Evolutionary conservation across 2,888 invertebrate species (phyloP), one percentile per base, ranked within the genome.

Genomic region (Tetrapedia diversipes): DNA sequence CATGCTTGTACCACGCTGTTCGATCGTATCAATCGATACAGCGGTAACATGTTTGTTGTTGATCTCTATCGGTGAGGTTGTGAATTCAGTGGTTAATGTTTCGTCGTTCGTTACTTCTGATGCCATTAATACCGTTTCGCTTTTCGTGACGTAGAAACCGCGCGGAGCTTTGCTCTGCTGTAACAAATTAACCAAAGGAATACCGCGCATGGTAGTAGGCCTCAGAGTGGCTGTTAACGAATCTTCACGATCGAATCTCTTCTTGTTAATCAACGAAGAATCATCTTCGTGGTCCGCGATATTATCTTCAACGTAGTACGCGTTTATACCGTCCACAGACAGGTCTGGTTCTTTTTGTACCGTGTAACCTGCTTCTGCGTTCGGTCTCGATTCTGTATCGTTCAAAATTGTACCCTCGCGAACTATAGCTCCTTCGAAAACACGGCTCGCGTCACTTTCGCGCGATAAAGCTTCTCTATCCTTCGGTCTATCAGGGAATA

Each of bases 191-290:
- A 27, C 24, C 0, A 81, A 29, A 37, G 76, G 76, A 19, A 71
- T 75, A 14, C 85, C 86, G 24, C 84, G 74, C 53, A 86, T 79
- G 0, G 87, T 88, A 1, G 87, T 87, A 11, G 83, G 76, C 45
- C 49, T 81, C 0, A 81, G 24, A 0, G 81, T 74, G 6, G 74
- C 81, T 0, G 54, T 73, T 11, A 47, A 56, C 32, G 56, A 47
- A 47, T 69, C 61, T 37, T 71, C 54, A 49, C 47, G 63, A 56
- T 64, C 51, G 34, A 53, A 43, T 27, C 76, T 72, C 43, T 53
- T 67, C 53, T 73, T 74, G 16, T 47, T 61, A 27, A 41, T 6
- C 45, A 51, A 56, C 22, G 54, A 64, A 11, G 51, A 16, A 3
- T 68, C 73, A 22, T 56, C 51, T 19, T 66, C 72, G 34, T 57